Conservation (phyloP, 92 coral and sea anemone species). For the Virgularia gustaviana region DNA sequence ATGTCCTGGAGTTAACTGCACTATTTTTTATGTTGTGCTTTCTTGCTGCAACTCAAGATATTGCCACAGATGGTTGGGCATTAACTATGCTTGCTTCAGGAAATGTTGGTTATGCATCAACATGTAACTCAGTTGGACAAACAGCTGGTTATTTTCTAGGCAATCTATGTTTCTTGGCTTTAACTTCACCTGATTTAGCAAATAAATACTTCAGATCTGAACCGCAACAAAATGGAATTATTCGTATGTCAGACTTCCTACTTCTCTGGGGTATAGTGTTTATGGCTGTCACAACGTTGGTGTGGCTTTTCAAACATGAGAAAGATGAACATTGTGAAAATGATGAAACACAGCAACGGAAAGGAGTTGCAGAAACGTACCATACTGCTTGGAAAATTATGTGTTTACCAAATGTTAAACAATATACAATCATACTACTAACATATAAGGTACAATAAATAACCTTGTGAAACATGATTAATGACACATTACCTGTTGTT, state of each 20-base stretch:
- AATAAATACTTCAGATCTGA: slow-evolving; percentile 72
- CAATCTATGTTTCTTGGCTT: slow-evolving; percentile 89
- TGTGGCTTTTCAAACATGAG: slow-evolving; percentile 82
- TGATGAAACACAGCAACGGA: slow-evolving; percentile 40
- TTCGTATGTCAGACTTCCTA: slow-evolving; percentile 72
- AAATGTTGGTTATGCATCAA: slow-evolving; percentile 96
- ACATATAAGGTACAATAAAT: slow-evolving; percentile 70
- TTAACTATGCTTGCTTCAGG: slow-evolving; percentile 87
- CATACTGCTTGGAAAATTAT: slow-evolving; percentile 72
- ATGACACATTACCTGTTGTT: too few species aligned
- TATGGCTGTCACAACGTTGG: slow-evolving; percentile 74
- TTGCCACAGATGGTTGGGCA: slow-evolving; percentile 99
- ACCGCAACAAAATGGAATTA: slow-evolving; percentile 63
- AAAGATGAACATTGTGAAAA: slow-evolving; percentile 66
- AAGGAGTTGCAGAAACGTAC: slow-evolving; percentile 75
- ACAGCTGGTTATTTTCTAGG: slow-evolving; percentile 96
- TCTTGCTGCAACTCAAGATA: slow-evolving; percentile 95
- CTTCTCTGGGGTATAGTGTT: slow-evolving; percentile 87
- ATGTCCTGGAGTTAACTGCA: slow-evolving; percentile 61
- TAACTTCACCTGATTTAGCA: slow-evolving; percentile 81
- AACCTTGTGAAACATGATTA: neutral
- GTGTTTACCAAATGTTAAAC: slow-evolving; percentile 68
- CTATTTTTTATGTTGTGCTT: slow-evolving; percentile 79
- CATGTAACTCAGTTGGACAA: slow-evolving; percentile 92
- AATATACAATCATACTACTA: slow-evolving; percentile 61